Evolutionary conservation across 2,113 vertebrate genomes (phyloP), one percentile per base, ranked within the genome.

Genomic region (Tinamus guttatus): DNA sequence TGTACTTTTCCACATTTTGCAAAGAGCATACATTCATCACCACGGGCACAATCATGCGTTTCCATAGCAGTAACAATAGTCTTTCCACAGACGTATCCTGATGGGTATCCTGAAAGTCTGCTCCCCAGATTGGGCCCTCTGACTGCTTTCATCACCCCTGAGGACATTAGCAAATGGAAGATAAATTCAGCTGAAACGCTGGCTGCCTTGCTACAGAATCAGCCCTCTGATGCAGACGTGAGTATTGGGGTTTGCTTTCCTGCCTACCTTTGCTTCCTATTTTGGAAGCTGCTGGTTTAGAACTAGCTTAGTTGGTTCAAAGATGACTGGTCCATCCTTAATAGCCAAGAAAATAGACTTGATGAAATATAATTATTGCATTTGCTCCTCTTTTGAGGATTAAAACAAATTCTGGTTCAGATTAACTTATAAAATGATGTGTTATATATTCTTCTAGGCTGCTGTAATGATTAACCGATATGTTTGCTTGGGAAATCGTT

Each of bases 381-480:
- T 21, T 67, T 52, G 6, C 3, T 24, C 47, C 19, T 9, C 20
- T 49, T 58, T 43, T 7, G 41, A 62, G 62, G 51, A 6, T 9
- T 32, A 40, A 71, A 41, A 11, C 20, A 3, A 9, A 11, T 45
- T 38, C 56, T 18, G 38, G 5, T 22, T 14, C 9, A 32, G 8
- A 16, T 25, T 69, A 74, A 91, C 51, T 86, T 59, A 62, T 41
- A 59, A 58, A 58, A 58, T 22, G 49, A 32, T 32, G 12, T 27
- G 18, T 7, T 4, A 28, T 58, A 27, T 34, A 13, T 70, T 4
- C 77, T 67, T 52, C 21, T 69, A 98, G 99, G 98, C 97, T 91
- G 89, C 95, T 5, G 82, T 71, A 40, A 85, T 98, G 4, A 98
- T 99, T 16, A 69, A 62, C 16, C 90, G 73, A 47, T 99, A 98